Evolutionary conservation across 2,113 vertebrate species (phyloP), one percentile per base, ranked within the genome.

Genomic region (Phyllostomus hastatus): DNA sequence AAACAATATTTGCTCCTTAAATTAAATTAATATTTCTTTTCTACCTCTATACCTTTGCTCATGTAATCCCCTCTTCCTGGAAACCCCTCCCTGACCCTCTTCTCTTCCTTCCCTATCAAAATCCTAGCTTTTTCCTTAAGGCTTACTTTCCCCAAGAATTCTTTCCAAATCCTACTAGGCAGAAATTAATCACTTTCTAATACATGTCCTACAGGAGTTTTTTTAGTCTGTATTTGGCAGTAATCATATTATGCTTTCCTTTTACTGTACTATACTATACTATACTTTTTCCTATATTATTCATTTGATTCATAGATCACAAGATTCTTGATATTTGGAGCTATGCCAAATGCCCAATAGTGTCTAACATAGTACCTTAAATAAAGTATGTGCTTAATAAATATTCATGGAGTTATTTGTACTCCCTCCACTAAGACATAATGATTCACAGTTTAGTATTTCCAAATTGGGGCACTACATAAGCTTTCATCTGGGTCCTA

Each of bases 1-100:
- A 24, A 85, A 82, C 67, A 78, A 43, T 69, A 61, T 41, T 41
- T 70, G n/a, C 54, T 86, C 26, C 35, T 50, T 66, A 24, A 70
- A 38, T 41, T 78, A 76, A 95, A 86, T 73, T 91, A 81, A n/a
- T 88, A 86, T 73, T 94, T 95, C 76, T 52, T 17, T 3, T 59
- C 17, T 2, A 66, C 52, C 46, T 78, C 86, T 79, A 50, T 33
- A 81, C 16, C 16, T 94, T 84, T 96, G 10, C 33, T 93, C 33
- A 5, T 43, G 6, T 9, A 85, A 75, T 48, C 70, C 28, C 12
- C 8, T 95, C 9, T 48, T 81, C 48, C 33, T 35, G 7, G 7
- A 95, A 82, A 50, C 6, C 9, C 43, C 2, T 52, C 75, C 46
- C 46, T 78, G 46, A 1, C 11, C 1, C 1, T 35, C 20, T 38